Evolutionary conservation across 2,113 vertebrate genomes (phyloP).

Genomic region (Corythoichthys haematopterus): DNA sequence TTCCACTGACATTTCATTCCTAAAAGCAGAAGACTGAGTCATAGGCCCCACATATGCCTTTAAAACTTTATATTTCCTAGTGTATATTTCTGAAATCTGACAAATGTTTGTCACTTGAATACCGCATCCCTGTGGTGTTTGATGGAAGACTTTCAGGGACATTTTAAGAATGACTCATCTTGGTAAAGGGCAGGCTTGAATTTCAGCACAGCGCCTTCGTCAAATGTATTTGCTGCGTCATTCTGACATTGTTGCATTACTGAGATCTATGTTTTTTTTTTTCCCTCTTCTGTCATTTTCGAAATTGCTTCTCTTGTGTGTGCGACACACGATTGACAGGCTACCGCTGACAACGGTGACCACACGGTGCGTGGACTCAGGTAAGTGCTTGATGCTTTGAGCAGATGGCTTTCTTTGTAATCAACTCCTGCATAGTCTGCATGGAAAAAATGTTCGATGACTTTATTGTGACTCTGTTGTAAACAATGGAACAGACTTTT

Average conservation of each 20-base stretch:
- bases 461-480: constrained; percentile 27
- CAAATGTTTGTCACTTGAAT: not conserved
- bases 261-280: constrained; percentile 27
- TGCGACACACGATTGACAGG: constrained; percentile 9
- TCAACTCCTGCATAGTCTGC: constrained; percentile 45
- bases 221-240: constrained; percentile 21
- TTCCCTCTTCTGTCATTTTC: constrained; percentile 45
- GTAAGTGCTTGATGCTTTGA: constrained; percentile 36
- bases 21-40: not conserved
- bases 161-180: constrained; percentile 23
- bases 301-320: constrained; percentile 45
- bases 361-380: constrained; percentile 7
- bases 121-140: not conserved
- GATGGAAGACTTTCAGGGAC: not conserved
- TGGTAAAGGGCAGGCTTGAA: constrained; percentile 1
- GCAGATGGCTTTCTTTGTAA: constrained; percentile 58
- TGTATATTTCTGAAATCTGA: not conserved
- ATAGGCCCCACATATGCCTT: not conserved
- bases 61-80: not conserved
- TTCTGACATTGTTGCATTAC: constrained; percentile 40
- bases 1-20: not conserved
- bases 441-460: constrained; percentile 48
- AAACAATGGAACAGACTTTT: constrained; percentile 37
- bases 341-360: constrained; percentile 17
- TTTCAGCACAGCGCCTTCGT: not conserved